A percentile compares a stretch with the other conserved stretches of the same genome.
These are phyloP conservation scores for Lophius piscatorius DNA, from an alignment of 2,113 vertebrate genomes.

Conservation along the genomic window DNA sequence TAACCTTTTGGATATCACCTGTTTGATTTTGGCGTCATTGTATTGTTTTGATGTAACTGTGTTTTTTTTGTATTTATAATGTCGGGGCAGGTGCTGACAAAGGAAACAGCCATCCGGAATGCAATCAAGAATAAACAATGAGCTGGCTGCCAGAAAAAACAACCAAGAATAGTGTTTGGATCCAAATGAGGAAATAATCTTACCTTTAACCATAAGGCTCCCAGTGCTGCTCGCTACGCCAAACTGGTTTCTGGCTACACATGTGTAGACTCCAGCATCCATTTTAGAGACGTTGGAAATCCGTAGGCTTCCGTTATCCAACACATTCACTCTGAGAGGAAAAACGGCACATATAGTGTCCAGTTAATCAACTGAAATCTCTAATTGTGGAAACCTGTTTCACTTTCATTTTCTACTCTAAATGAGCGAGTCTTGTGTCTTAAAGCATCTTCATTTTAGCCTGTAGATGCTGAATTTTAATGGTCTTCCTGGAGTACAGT, in stretches of 20 bases:
- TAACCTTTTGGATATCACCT: background rate
- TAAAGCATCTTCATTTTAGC: conserved; percentile 42
- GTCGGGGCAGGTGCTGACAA: background rate
- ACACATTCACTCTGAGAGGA: conserved; percentile 82
- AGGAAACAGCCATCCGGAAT: conserved; percentile 3
- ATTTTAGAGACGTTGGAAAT: conserved; percentile 90
- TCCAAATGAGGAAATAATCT: background rate
- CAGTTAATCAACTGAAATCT: conserved; percentile 14
- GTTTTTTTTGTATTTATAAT: background rate
- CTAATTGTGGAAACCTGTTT: background rate
- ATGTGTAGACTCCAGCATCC: conserved; percentile 92
- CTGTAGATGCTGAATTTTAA: conserved; percentile 37
- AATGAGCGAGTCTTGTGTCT: conserved; percentile 36
- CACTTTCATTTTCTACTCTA: conserved; percentile 17
- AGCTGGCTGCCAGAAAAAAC: background rate
- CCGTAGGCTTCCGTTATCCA: conserved; percentile 92
- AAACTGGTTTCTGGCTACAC: conserved; percentile 92
- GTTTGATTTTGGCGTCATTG: background rate
- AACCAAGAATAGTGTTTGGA: background rate
- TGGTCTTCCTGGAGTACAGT: conserved; percentile 32
- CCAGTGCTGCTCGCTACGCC: conserved; percentile 92
- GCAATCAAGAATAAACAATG: background rate
- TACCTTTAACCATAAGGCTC: conserved; percentile 93
- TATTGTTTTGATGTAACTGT: background rate
- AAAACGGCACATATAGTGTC: conserved; percentile 12